These are phyloP conservation scores for Edolisoma coerulescens DNA, from an alignment of 2,113 vertebrate genomes.

Conservation along the genomic window DNA sequence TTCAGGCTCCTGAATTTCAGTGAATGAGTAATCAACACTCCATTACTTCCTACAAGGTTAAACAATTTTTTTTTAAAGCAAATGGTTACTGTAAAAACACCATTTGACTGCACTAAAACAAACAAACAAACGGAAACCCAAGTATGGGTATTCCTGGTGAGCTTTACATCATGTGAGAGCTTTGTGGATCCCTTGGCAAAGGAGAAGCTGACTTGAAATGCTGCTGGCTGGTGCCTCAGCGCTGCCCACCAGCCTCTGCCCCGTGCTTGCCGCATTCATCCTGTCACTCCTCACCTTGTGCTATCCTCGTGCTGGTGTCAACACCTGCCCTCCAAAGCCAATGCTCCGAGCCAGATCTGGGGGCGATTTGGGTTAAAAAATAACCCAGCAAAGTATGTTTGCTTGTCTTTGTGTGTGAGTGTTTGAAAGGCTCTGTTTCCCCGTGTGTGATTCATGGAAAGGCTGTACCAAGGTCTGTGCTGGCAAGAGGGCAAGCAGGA, in stretches of 20 bases:
- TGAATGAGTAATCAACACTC: slow-evolving; percentile 13
- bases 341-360: neutral
- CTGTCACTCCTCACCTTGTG: neutral
- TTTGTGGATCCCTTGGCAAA: neutral
- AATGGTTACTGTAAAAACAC: neutral
- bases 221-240: neutral
- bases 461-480: neutral
- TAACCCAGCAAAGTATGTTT: neutral
- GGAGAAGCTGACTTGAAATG: neutral
- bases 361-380: neutral
- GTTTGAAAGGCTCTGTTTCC: neutral
- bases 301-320: neutral
- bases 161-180: neutral
- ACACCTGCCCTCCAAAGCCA: neutral
- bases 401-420: neutral
- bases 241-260: neutral
- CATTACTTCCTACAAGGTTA: neutral
- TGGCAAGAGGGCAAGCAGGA: neutral
- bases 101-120: neutral
- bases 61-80: neutral
- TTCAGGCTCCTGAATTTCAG: neutral
- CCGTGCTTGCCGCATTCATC: neutral
- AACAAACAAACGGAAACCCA: neutral
- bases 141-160: neutral
- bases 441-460: neutral